Evolutionary conservation across 1,140 invertebrate species (phyloP), one percentile per base, ranked within the genome.

Genomic region (Stratiolaelaps scimitus): DNA sequence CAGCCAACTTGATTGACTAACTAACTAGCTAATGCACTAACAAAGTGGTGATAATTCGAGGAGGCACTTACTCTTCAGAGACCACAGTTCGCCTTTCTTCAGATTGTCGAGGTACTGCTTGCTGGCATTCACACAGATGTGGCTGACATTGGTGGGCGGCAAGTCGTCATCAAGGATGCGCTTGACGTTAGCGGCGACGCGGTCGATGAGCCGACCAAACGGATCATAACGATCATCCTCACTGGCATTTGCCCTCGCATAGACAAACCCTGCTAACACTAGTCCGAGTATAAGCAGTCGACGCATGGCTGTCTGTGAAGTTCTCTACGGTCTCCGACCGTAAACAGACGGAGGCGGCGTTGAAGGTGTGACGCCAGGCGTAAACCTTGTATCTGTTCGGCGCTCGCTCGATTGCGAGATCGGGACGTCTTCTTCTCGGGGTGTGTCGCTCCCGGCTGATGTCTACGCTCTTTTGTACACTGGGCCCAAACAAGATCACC

Each of bases 51-150:
- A n/a, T n/a, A n/a, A n/a, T n/a, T n/a, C n/a, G n/a, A n/a, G 10
- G 34, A 40, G 34, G 34, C 2, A 60, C 53, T 60, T 34, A 60
- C 53, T 60, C 34, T 60, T 60, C 15, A 60, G 26, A 5, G 53
- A 15, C 53, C 53, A 60, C 5, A 20, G 15, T 34, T 60, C 1
- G 15, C 34, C 53, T 29, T 29, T 26, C 17, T 60, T 34, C 15
- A 60, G 23, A 34, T 60, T 60, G 23, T 29, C 34, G 53, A 60
- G 53, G 53, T 60, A 60, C 53, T 60, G 53, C 20, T 26, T 60
- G 17, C 26, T 60, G 26, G 53, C 53, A 10, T 60, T 60, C 13
- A 60, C 53, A 23, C 53, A 60, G 2, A 60, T 60, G 53, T 60
- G 53, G 2, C 26, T 29, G 53, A 60, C 53, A 26, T 60, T 60